Evolutionary conservation across 2,797 vertebrate species (phyloP), one percentile per base, ranked within the genome.

Genomic region (Lagocephalus sceleratus): DNA sequence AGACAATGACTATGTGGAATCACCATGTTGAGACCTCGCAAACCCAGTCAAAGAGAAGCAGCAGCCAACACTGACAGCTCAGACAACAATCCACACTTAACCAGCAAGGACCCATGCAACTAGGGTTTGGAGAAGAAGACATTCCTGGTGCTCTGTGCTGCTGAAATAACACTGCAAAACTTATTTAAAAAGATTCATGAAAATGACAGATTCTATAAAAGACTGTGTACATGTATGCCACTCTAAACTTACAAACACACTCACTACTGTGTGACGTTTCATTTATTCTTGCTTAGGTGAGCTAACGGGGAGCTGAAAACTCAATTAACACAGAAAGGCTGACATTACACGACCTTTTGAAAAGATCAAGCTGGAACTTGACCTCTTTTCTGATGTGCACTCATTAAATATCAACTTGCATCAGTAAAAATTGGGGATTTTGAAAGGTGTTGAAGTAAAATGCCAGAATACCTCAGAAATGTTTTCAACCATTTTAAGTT

Each of bases 1-100:
- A 19, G 93, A 99, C 52, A 99, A 99, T 0, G 95, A 99, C 83
- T 99, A 99, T 0, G 97, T 98, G 41, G 97, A 99, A 82, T 98
- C 97, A 0, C 97, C 97, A 0, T 99, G 96, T 81, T 99, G 92
- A 97, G 19, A 59, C 54, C 25, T 54, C 47, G 54, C 29, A 32
- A 19, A 11, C 19, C n/a, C 35, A 23, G 23, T 5, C 29, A 49
- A 41, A 3, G 3, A 14, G 48, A 16, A 44, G 19, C n/a, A 23
- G 29, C 0, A 12, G 17, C 51, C 40, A 0, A 39, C 47, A 32
- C 20, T 14, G 6, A 51, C 51, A 17, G 58, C 55, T 59, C 50
- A 29, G 21, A 47, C 14, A 40, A 45, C 29, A n/a, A 19, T 20
- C 19, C 29, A 15, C 44, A 38, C 56, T 35, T 26, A 39, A 17